Conservation (phyloP, 2,797 vertebrate genomes). For the Saxicola maurus region DNA sequence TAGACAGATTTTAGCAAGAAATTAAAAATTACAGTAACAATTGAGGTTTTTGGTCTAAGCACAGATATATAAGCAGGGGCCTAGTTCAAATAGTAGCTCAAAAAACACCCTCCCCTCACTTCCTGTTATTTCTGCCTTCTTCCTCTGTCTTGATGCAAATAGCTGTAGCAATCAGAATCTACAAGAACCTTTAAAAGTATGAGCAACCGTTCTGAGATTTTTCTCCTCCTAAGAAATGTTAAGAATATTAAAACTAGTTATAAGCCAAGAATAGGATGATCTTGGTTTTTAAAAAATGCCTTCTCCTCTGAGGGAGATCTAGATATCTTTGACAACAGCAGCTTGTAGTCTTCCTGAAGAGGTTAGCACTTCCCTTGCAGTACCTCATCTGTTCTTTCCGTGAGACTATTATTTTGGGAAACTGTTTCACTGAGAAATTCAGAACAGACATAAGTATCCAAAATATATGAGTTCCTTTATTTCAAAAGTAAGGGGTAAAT, state of each 20-base stretch:
- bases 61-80: neutral
- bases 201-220: neutral
- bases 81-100: neutral
- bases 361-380: neutral
- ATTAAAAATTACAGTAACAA: neutral
- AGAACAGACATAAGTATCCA: neutral
- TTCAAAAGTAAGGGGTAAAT: neutral
- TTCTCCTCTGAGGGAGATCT: neutral
- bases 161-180: neutral
- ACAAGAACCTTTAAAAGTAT: neutral
- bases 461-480: neutral
- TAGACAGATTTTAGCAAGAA: neutral
- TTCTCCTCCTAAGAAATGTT: neutral
- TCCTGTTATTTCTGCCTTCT: neutral
- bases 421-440: neutral
- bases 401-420: rapidly evolving
- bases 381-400: neutral
- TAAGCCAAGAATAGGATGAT: neutral
- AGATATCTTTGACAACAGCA: neutral
- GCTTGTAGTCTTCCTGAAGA: neutral
- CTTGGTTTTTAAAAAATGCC: neutral
- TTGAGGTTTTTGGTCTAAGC: neutral
- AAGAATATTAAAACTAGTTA: neutral
- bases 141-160: neutral
- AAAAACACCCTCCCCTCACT: rapidly evolving